Percentiles rank a stretch among this genome's conserved stretches.
Evolutionary conservation across 1,140 invertebrate species (phyloP).

Genomic region (Drosophila suzukii): DNA sequence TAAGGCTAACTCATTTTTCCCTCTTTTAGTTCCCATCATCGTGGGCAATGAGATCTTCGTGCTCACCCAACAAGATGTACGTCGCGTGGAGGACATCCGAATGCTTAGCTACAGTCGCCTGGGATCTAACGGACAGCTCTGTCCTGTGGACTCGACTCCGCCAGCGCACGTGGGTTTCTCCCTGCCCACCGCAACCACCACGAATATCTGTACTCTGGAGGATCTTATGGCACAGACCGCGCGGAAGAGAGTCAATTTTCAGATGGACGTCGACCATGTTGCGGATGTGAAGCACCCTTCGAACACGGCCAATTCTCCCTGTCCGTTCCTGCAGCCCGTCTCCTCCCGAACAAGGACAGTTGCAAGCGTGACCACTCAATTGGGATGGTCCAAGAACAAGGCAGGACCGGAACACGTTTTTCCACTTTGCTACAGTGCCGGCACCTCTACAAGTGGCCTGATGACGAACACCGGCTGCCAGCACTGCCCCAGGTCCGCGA

Average conservation of each 20-base stretch:
- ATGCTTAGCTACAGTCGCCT: constrained; percentile 41
- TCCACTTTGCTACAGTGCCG: constrained; percentile 17
- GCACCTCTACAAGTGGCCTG: constrained; percentile 40
- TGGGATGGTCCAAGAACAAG: constrained; percentile 35
- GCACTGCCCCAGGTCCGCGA: neutral
- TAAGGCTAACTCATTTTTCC: neutral
- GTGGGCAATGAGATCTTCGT: constrained; percentile 61
- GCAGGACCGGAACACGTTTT: neutral
- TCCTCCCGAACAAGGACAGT: neutral
- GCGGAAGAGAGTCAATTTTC: neutral
- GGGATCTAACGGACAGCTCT: constrained; percentile 10
- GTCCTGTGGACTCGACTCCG: neutral
- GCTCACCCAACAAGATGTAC: constrained; percentile 68
- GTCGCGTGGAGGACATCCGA: constrained; percentile 60
- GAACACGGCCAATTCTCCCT: neutral
- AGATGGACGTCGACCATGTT: neutral
- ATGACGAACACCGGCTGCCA: neutral
- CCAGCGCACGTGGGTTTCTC: neutral
- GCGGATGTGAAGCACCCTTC: neutral
- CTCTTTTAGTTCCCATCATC: constrained; percentile 46
- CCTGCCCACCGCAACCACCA: neutral
- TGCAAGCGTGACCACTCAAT: constrained; percentile 39
- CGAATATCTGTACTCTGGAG: neutral
- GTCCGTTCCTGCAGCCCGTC: too few relatives aligned
- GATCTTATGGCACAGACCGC: neutral